These are phyloP conservation scores for Pteromalus puparum DNA, from an alignment of 1,140 invertebrate genomes.

Conservation along the genomic window DNA sequence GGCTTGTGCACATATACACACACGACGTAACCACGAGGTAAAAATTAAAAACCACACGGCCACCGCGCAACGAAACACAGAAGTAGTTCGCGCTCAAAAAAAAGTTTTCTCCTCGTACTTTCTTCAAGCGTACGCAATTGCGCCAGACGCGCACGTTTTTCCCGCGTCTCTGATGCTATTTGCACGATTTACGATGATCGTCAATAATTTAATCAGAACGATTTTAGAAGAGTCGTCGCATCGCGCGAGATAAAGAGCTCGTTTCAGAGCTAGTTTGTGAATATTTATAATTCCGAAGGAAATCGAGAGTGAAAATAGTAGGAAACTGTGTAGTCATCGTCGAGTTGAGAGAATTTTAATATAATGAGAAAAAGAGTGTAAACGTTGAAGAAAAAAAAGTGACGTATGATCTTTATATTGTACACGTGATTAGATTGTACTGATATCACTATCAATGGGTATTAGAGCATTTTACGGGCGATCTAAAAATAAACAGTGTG, in stretches of 20 bases:
- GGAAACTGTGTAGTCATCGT: too few relatives aligned
- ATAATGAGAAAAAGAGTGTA: too few relatives aligned
- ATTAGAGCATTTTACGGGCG: not conserved
- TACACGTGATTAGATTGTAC: not conserved
- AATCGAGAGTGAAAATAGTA: too few relatives aligned
- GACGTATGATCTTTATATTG: not conserved
- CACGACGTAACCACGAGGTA: not conserved
- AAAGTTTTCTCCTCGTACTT: slow-evolving; percentile 15
- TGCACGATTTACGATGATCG: not conserved
- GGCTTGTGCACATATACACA: not conserved
- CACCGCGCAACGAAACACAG: not conserved
- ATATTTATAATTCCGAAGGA: not conserved
- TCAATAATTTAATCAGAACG: not conserved
- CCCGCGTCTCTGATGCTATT: too few relatives aligned
- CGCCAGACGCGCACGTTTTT: too few relatives aligned
- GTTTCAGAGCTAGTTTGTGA: not conserved
- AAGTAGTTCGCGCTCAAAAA: slow-evolving; percentile 16
- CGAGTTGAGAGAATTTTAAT: too few relatives aligned
- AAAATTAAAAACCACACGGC: slow-evolving; percentile 13
- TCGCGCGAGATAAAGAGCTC: not conserved
- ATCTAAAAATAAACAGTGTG: not conserved
- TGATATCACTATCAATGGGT: not conserved
- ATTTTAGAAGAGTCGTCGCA: not conserved
- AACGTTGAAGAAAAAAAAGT: too few relatives aligned
- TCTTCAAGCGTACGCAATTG: not conserved